phyloP scores from a whole-genome alignment of 2,113 vertebrate genomes.

The Atractosteus spatula region DNA sequence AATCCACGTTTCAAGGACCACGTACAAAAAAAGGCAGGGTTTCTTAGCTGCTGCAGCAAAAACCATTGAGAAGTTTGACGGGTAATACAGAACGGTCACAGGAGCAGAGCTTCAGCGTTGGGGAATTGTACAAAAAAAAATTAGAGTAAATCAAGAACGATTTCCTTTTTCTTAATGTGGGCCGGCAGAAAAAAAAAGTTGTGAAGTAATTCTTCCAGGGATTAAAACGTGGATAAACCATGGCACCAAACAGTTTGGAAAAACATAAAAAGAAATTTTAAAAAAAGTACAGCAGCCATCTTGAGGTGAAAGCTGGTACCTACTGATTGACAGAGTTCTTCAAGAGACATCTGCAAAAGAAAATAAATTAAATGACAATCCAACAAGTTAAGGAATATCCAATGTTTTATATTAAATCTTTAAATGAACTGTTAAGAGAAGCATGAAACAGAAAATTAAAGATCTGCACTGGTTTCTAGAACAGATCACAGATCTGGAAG shows the following conservation, averaged over 20 bases:
- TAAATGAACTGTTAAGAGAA: too few relatives aligned
- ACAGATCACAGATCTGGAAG: too few relatives aligned
- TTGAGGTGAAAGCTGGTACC: slow-evolving; percentile 68
- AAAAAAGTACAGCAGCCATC: slow-evolving; percentile 72
- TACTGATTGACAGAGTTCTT: slow-evolving; percentile 55
- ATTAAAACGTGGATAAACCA: slow-evolving; percentile 70
- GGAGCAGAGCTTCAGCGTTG: slow-evolving; percentile 50
- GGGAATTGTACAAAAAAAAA: slow-evolving; percentile 48
- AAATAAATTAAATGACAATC: neutral
- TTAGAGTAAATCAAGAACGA: slow-evolving; percentile 40
- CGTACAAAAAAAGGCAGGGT: slow-evolving; percentile 47
- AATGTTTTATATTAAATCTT: too few relatives aligned
- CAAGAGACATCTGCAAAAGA: slow-evolving; percentile 81
- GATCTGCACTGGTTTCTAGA: too few relatives aligned
- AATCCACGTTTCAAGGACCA: slow-evolving; percentile 59
- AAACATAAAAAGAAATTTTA: slow-evolving; percentile 34
- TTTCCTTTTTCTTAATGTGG: slow-evolving; percentile 43
- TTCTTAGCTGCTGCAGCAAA: slow-evolving; percentile 48
- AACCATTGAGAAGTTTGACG: slow-evolving; percentile 37
- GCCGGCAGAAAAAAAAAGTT: slow-evolving; percentile 55
- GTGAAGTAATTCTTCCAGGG: slow-evolving; percentile 58
- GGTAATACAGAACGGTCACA: slow-evolving; percentile 61
- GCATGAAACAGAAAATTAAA: too few relatives aligned
- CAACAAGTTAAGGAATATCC: too few relatives aligned
- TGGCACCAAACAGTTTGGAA: slow-evolving; percentile 72